phyloP scores from a whole-genome alignment of 2,797 vertebrate species.

The Pachyuromys duprasi region DNA sequence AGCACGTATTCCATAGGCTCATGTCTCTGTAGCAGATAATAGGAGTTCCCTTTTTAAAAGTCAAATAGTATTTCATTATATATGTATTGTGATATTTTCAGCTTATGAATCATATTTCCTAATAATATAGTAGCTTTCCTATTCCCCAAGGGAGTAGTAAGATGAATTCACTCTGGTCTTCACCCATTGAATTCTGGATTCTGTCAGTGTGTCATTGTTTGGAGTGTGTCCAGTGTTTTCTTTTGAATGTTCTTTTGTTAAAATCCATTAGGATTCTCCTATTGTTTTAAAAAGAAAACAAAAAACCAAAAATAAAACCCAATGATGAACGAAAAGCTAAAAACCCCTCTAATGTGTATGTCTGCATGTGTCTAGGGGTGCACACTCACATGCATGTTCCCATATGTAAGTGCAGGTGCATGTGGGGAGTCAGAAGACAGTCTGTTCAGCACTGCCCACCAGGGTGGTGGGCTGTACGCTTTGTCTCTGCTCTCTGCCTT shows the following conservation, averaged over 20 bases:
- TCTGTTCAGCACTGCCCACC: background rate
- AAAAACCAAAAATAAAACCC: background rate
- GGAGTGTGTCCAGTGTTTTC: background rate
- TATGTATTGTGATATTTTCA: constrained; percentile 12
- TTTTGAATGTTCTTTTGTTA: constrained; percentile 18
- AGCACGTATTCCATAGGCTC: background rate
- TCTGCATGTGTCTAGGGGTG: background rate
- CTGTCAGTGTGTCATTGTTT: constrained; percentile 13
- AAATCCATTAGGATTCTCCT: background rate
- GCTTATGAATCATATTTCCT: constrained; percentile 28
- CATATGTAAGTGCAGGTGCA: background rate
- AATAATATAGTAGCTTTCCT: background rate
- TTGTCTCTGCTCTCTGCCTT: background rate
- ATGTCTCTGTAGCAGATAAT: background rate
- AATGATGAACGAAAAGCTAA: background rate
- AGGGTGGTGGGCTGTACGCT: background rate
- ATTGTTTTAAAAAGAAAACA: background rate
- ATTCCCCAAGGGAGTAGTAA: background rate
- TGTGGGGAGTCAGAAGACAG: background rate
- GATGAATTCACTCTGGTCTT: constrained; percentile 27
- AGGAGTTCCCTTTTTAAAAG: background rate
- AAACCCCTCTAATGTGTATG: background rate
- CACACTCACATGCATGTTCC: background rate
- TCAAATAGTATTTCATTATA: background rate
- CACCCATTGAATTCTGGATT: constrained; percentile 8